A percentile compares a stretch with the other conserved stretches of the same genome.
phyloP scores from a whole-genome alignment of 2,888 invertebrate species.

The Pristionchus mayeri region DNA sequence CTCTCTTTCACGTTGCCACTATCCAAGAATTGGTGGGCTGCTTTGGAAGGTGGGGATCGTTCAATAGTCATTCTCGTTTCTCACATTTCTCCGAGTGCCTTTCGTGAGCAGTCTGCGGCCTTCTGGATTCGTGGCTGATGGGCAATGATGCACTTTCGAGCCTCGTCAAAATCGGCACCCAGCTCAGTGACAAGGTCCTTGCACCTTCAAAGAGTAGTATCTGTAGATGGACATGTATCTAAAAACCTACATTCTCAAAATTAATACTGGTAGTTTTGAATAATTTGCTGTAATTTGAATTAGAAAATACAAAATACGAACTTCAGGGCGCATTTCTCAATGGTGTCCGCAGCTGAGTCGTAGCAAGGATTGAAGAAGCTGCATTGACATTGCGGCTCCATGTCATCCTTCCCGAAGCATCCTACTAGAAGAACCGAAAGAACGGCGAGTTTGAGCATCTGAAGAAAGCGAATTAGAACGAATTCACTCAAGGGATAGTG shows the following conservation, averaged over 20 bases:
- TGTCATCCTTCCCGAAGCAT: neutral
- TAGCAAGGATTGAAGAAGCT: constrained; percentile 7
- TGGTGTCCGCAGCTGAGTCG: neutral
- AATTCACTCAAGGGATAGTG: too few relatives aligned
- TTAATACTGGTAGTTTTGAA: neutral
- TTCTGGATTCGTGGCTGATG: neutral
- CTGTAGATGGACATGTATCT: neutral
- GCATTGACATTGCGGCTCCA: constrained; percentile 44
- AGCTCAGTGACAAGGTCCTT: constrained; percentile 17
- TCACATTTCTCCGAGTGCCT: constrained; percentile 20
- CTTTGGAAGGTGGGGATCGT: too few relatives aligned
- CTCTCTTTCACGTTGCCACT: too few relatives aligned
- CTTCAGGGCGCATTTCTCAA: constrained; percentile 9
- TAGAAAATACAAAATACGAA: neutral
- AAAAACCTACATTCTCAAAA: neutral
- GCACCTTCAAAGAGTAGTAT: constrained; percentile 26
- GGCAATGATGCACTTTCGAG: neutral
- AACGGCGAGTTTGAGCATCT: neutral
- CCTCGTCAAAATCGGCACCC: constrained; percentile 16
- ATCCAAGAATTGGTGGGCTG: too few relatives aligned
- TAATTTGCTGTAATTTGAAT: neutral
- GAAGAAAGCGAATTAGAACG: neutral
- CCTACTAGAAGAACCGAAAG: neutral
- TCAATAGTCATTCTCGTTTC: too few relatives aligned
- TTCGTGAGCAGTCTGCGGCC: neutral